Conservation (phyloP, 2,113 vertebrate genomes). For the Phalacrocorax carbo region DNA sequence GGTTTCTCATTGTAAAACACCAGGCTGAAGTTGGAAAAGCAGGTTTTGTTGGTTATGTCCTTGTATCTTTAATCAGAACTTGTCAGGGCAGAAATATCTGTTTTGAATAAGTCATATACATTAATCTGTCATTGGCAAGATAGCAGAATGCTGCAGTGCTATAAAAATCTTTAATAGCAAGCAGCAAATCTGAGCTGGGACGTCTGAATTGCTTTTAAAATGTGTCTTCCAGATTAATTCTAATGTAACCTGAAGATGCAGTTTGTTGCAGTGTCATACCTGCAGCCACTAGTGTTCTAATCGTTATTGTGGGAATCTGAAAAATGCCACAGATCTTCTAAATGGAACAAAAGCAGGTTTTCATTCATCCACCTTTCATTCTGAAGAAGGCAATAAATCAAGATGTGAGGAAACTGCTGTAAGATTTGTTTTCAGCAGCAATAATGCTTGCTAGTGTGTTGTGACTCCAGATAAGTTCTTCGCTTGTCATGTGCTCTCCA, state of each 20-base stretch:
- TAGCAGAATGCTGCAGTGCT: constrained; percentile 19
- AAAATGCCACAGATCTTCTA: background rate
- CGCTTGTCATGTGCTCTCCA: background rate
- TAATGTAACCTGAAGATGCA: background rate
- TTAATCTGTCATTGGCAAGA: background rate
- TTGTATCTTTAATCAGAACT: background rate
- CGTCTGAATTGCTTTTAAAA: background rate
- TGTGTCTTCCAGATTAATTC: background rate
- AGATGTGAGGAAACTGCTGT: background rate
- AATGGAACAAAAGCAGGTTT: background rate
- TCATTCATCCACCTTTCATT: background rate
- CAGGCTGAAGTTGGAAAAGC: background rate
- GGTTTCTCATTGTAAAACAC: background rate
- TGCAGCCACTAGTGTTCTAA: background rate
- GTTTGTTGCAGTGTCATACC: background rate
- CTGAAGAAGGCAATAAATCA: background rate
- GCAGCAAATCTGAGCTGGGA: background rate
- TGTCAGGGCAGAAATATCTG: background rate
- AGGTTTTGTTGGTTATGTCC: background rate
- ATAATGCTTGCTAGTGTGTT: background rate
- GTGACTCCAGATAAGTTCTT: background rate
- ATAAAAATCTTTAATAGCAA: background rate
- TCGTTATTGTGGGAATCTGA: background rate
- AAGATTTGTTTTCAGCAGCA: background rate
- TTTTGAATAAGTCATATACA: background rate